phyloP scores from a whole-genome alignment of 2,113 vertebrate species.

The Parotia lawesii region DNA sequence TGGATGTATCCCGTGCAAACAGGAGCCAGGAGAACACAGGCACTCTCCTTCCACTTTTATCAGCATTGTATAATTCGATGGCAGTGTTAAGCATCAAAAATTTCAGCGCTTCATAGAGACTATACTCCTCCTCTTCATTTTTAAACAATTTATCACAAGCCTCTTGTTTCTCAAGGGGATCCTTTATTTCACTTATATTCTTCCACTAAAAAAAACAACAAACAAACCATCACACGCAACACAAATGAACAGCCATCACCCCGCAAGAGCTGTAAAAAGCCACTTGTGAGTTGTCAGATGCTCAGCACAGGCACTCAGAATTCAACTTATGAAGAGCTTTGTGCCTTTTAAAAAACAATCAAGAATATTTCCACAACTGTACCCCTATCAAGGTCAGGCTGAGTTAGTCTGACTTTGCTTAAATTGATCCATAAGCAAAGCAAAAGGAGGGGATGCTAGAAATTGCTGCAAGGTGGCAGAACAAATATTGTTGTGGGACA shows the following conservation, averaged over 20 bases:
- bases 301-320: background rate
- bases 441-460: background rate
- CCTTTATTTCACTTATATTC: constrained; percentile 67
- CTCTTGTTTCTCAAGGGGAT: constrained; percentile 69
- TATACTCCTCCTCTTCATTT: constrained; percentile 86
- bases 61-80: constrained; percentile 80
- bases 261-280: background rate
- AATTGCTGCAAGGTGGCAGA: background rate
- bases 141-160: constrained; percentile 85
- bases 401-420: background rate
- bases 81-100: constrained; percentile 91
- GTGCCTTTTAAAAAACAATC: background rate
- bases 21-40: constrained; percentile 94
- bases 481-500: background rate
- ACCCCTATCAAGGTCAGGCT: background rate
- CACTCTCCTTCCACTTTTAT: constrained; percentile 81
- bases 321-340: background rate
- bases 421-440: background rate
- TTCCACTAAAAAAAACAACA: constrained; percentile 64
- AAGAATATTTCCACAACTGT: background rate
- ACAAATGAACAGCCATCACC: background rate
- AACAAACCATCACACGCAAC: background rate
- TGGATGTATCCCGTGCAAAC: constrained; percentile 92
- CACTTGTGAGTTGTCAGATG: background rate
- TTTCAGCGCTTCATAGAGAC: constrained; percentile 91